Percentiles rank a stretch among this genome's conserved stretches.
Evolutionary conservation across 2,113 vertebrate species (phyloP).

Genomic region (Catharus fuscescens): DNA sequence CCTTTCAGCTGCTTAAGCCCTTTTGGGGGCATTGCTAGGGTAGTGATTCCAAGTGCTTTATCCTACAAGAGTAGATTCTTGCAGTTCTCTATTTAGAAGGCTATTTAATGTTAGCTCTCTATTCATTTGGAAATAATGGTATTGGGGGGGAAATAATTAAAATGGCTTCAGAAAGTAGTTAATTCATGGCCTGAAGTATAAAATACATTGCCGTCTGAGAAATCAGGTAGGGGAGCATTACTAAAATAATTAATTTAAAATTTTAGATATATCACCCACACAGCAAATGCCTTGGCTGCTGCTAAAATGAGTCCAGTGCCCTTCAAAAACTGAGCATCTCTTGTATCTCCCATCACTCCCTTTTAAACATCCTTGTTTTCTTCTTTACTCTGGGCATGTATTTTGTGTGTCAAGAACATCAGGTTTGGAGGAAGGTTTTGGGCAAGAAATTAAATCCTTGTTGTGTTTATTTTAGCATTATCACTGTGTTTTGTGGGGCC

Average conservation of each 20-base stretch:
- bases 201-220: slow-evolving; percentile 29
- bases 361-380: neutral
- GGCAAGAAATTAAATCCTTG: neutral
- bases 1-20: neutral
- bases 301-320: slow-evolving; percentile 54
- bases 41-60: neutral
- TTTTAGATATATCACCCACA: slow-evolving; percentile 52
- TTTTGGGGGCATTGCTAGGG: neutral
- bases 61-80: neutral
- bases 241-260: slow-evolving; percentile 64
- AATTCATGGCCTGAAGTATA: slow-evolving; percentile 60
- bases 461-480: neutral
- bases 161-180: slow-evolving; percentile 54
- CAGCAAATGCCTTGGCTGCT: slow-evolving; percentile 54
- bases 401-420: neutral
- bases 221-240: slow-evolving; percentile 50
- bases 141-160: slow-evolving; percentile 52
- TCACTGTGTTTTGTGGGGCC: neutral
- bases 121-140: slow-evolving; percentile 60
- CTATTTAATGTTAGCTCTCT: slow-evolving; percentile 36
- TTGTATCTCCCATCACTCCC: slow-evolving; percentile 1
- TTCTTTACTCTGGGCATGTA: neutral
- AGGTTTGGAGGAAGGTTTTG: neutral
- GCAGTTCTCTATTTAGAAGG: slow-evolving; percentile 26
- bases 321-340: slow-evolving; percentile 48